Evolutionary conservation across 1,140 invertebrate species (phyloP), one percentile per base, ranked within the genome.

Genomic region (Nephotettix cincticeps): DNA sequence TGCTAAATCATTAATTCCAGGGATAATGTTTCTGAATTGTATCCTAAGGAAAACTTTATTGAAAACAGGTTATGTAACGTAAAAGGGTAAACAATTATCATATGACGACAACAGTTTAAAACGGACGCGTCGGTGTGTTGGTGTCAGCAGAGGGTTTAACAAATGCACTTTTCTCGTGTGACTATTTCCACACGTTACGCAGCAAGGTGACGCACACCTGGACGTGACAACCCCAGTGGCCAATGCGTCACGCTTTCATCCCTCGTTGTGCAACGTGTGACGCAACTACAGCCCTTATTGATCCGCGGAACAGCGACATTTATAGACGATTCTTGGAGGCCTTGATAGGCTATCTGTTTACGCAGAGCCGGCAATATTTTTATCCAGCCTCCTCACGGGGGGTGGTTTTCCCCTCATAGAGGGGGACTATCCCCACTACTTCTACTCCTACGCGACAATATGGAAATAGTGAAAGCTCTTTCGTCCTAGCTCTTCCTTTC

Each of bases 401-500:
- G 56, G 56, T 61, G 25, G 56, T 61, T 27, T n/a, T 27, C 27
- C 56, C 56, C 56, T 29, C 56, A 25, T 13, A 11, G 47, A 27
- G 56, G 14, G 56, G 25, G 27, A 23, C 27, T 28, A 27, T 23
- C 47, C 56, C 56, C 56, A 27, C 56, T 28, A 61, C 56, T 61
- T 23, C 56, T 61, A 61, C 56, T 61, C 56, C 56, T 61, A 61
- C 56, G 56, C 56, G 56, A 61, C 56, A 61, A 61, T 61, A 61
- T 61, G 56, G 56, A 27, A 61, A 61, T 61, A 61, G 56, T 61
- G 56, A 61, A 51, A 61, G 23, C 56, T 61, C 56, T 61, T n/a
- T 61, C 56, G 27, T 23, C 25, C 27, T 61, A 27, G 27, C 56
- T 61, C 27, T 29, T 61, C 56, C 56, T 61, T 61, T 61, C 56